phyloP scores from a whole-genome alignment of 2,797 vertebrate species.

The Emydoidea blandingii region DNA sequence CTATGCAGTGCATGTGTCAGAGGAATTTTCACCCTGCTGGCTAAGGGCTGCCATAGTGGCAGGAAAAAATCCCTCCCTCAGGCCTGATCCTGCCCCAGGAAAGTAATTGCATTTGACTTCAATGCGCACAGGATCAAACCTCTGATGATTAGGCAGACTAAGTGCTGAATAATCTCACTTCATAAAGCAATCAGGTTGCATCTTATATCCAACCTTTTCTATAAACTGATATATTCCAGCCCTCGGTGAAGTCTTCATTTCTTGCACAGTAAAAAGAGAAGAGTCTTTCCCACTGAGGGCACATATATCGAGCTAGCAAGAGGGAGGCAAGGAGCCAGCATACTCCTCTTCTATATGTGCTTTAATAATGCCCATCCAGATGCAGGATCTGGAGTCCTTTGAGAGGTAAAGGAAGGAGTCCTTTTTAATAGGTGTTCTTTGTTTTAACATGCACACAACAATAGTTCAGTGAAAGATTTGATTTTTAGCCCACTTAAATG shows the following conservation, averaged over 20 bases:
- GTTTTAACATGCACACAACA: slow-evolving; percentile 21
- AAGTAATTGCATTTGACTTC: slow-evolving; percentile 60
- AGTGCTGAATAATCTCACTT: slow-evolving; percentile 69
- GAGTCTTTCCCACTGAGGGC: background rate
- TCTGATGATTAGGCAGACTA: slow-evolving; percentile 44
- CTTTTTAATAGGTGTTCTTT: slow-evolving; percentile 34
- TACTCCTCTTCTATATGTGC: background rate
- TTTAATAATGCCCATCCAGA: background rate
- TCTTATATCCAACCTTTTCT: slow-evolving; percentile 67
- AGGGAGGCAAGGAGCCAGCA: background rate
- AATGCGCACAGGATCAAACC: background rate
- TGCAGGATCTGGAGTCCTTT: background rate
- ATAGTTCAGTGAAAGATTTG: slow-evolving; percentile 48
- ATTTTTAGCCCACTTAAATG: slow-evolving; percentile 24
- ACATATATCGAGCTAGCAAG: slow-evolving; percentile 16
- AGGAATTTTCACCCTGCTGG: background rate
- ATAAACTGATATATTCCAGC: slow-evolving; percentile 73
- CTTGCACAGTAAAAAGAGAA: background rate
- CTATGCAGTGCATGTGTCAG: background rate
- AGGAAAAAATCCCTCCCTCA: slow-evolving; percentile 21
- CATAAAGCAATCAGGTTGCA: slow-evolving; percentile 68
- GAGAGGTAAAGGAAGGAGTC: background rate
- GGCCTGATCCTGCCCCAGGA: slow-evolving; percentile 51
- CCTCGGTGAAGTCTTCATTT: slow-evolving; percentile 61
- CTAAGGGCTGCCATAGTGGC: background rate